These are phyloP conservation scores for Enteromius fasciolatus DNA, from an alignment of 2,797 vertebrate genomes.

Conservation along the genomic window DNA sequence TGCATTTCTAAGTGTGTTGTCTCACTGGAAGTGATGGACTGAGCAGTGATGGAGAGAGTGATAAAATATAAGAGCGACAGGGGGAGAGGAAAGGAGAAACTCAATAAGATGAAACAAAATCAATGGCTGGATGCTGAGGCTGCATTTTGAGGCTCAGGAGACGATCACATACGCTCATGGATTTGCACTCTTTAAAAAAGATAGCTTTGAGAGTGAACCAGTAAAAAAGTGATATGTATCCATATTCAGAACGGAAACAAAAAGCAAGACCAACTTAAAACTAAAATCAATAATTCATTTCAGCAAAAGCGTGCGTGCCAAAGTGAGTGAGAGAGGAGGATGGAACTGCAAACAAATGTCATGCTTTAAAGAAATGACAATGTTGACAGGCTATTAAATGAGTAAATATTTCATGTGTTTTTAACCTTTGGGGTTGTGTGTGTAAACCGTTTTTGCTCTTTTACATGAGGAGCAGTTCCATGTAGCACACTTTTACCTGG, in stretches of 20 bases:
- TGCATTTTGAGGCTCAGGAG: constrained; percentile 50
- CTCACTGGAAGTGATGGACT: constrained; percentile 31
- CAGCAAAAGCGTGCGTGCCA: constrained; percentile 43
- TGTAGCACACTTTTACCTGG: neutral
- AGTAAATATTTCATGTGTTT: constrained; percentile 58
- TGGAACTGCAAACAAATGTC: constrained; percentile 53
- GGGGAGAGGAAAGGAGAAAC: constrained; percentile 40
- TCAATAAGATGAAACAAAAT: constrained; percentile 48
- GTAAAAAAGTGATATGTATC: constrained; percentile 48
- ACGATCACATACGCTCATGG: constrained; percentile 47
- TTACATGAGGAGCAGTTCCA: constrained; percentile 35
- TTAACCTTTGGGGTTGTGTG: constrained; percentile 45
- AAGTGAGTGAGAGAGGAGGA: constrained; percentile 44
- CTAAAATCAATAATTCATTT: constrained; percentile 55
- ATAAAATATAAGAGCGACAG: constrained; percentile 25
- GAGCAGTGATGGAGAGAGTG: constrained; percentile 29
- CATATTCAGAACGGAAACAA: constrained; percentile 50
- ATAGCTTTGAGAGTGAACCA: constrained; percentile 43
- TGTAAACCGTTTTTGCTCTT: constrained; percentile 37
- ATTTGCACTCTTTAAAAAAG: constrained; percentile 45
- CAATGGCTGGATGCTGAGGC: constrained; percentile 49
- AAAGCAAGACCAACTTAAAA: constrained; percentile 51
- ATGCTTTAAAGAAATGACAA: constrained; percentile 55
- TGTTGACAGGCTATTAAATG: constrained; percentile 47
- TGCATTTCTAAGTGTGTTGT: constrained; percentile 41